phyloP scores from a whole-genome alignment of 2,113 vertebrate species.

The Oryzias javanicus region DNA sequence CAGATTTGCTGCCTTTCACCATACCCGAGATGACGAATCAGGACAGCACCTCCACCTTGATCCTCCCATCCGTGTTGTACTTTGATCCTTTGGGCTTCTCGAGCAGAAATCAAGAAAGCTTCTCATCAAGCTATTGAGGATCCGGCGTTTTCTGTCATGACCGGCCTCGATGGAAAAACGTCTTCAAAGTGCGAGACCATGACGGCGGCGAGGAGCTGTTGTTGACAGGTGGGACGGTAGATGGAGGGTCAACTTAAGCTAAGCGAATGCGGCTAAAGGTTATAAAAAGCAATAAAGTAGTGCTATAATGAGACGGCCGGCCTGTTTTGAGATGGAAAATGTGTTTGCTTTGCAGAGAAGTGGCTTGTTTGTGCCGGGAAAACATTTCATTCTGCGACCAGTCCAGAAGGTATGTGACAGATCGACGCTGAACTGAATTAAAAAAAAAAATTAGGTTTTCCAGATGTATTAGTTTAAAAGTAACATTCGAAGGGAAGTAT shows the following conservation, averaged over 20 bases:
- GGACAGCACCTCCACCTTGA: conserved; percentile 35
- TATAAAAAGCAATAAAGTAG: not conserved
- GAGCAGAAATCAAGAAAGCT: conserved; percentile 42
- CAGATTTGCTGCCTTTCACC: not conserved
- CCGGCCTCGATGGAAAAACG: not conserved
- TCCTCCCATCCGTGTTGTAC: conserved; percentile 45
- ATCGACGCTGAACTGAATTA: not conserved
- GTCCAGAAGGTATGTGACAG: not conserved
- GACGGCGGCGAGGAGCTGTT: conserved; percentile 17
- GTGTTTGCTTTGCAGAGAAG: conserved; percentile 4
- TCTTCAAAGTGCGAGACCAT: conserved; percentile 17
- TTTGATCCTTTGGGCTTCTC: conserved; percentile 60
- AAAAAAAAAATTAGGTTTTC: not conserved
- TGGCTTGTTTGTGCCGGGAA: not conserved
- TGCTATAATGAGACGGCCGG: not conserved
- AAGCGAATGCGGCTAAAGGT: not conserved
- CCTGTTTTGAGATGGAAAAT: conserved; percentile 11
- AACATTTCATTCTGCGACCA: not conserved
- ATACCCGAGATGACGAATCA: conserved; percentile 9
- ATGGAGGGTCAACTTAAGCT: fast-evolving
- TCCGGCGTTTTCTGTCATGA: not conserved
- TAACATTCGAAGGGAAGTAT: not conserved
- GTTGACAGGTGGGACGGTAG: conserved; percentile 32
- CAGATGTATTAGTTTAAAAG: not conserved
- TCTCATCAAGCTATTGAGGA: not conserved